These are phyloP conservation scores for Rhingia campestris DNA, from an alignment of 2,888 invertebrate species.

Conservation along the genomic window DNA sequence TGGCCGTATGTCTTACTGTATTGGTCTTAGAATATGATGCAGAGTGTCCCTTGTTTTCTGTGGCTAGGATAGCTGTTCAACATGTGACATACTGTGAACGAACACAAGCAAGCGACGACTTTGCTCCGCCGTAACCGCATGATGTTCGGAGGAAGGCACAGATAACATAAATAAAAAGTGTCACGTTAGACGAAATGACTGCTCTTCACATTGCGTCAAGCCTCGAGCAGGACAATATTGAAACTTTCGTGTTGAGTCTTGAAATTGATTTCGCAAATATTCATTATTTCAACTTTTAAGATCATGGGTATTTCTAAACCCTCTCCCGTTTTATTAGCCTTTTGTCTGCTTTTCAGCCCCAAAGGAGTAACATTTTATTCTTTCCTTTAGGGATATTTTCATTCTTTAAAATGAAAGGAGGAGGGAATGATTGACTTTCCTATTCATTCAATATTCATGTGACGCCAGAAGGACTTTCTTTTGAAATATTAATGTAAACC, in stretches of 20 bases:
- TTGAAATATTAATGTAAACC: slow-evolving; percentile 7
- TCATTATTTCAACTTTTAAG: slow-evolving; percentile 6
- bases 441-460: background rate
- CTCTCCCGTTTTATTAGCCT: background rate
- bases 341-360: slow-evolving; percentile 1
- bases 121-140: slow-evolving; percentile 2
- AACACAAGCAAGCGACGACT: slow-evolving; percentile 14
- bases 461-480: slow-evolving; percentile 3
- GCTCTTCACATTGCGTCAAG: slow-evolving; percentile 10
- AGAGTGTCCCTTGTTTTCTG: background rate
- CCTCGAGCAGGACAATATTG: slow-evolving; percentile 26
- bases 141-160: background rate
- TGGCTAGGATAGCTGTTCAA: slow-evolving; percentile 24
- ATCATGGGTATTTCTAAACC: background rate
- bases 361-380: slow-evolving; percentile 13
- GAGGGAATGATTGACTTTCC: slow-evolving; percentile 39
- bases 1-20: background rate
- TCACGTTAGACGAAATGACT: slow-evolving; percentile 30
- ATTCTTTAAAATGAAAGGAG: slow-evolving; percentile 4
- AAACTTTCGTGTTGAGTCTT: slow-evolving; percentile 25
- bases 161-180: background rate
- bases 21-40: no score
- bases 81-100: slow-evolving; percentile 27
- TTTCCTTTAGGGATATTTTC: slow-evolving; percentile 4
- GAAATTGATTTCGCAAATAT: slow-evolving; percentile 32